phyloP scores from a whole-genome alignment of 2,888 invertebrate species.

The Papilio protenor region DNA sequence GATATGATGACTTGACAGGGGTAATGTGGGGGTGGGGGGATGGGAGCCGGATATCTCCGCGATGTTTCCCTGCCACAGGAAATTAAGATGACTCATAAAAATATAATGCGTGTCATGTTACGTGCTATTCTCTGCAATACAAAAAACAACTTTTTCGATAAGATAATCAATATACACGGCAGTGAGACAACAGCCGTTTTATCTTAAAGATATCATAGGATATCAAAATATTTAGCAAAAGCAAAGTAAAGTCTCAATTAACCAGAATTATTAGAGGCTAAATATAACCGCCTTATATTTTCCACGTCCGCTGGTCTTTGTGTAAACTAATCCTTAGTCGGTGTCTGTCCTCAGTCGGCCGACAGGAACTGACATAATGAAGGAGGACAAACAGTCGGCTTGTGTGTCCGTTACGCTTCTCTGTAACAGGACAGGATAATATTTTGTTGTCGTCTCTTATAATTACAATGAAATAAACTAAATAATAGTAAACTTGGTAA shows the following conservation, averaged over 20 bases:
- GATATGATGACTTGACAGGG: background rate
- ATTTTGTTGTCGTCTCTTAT: background rate
- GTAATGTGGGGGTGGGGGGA: slow-evolving; percentile 3
- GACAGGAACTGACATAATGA: slow-evolving; percentile 8
- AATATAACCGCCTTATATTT: background rate
- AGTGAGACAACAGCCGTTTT: background rate
- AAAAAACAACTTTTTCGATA: background rate
- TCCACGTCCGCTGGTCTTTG: no score
- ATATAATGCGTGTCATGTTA: slow-evolving; percentile 12
- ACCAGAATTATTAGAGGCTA: background rate
- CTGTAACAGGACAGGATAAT: background rate
- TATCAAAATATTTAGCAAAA: no score
- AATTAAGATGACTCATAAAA: slow-evolving; percentile 12
- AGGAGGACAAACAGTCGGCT: slow-evolving; percentile 24
- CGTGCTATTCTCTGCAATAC: background rate
- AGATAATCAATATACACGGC: background rate
- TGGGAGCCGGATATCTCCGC: background rate
- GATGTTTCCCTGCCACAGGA: slow-evolving; percentile 1
- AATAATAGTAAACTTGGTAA: background rate
- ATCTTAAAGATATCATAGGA: no score
- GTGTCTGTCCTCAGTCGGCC: background rate
- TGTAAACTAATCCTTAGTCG: background rate
- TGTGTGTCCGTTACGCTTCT: slow-evolving; percentile 22
- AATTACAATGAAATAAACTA: background rate
- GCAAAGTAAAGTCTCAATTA: no score